A percentile compares a stretch with the other conserved stretches of the same genome.
These are phyloP conservation scores for Sebastes steindachneri DNA, from an alignment of 2,797 vertebrate genomes.

Conservation along the genomic window DNA sequence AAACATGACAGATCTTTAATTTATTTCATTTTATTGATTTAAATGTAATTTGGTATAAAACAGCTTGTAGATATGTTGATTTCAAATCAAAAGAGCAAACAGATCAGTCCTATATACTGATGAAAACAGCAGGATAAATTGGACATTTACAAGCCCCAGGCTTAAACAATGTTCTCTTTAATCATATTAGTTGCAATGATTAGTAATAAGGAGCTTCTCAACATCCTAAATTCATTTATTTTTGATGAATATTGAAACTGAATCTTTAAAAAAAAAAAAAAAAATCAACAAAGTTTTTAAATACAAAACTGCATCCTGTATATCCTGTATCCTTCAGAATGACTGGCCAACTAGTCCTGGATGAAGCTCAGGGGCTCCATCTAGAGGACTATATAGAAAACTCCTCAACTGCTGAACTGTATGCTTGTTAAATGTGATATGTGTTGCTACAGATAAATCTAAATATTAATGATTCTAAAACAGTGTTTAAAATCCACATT, in stretches of 20 bases:
- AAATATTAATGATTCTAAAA: not conserved
- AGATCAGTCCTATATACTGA: not conserved
- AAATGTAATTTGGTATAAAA: slow-evolving; percentile 45
- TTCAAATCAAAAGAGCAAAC: slow-evolving; percentile 13
- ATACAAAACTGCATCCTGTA: not conserved
- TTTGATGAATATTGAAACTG: not conserved
- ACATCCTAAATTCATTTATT: not conserved
- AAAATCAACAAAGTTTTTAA: not conserved
- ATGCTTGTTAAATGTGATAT: not conserved
- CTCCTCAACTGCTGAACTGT: not conserved
- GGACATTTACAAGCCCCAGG: slow-evolving; percentile 6
- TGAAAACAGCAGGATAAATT: not conserved
- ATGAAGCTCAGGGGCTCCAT: slow-evolving; percentile 23
- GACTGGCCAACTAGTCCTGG: not conserved
- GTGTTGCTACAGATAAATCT: not conserved
- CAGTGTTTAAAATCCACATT: slow-evolving; percentile 16
- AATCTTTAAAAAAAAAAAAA: not conserved
- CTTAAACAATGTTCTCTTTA: not conserved
- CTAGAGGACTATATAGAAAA: not conserved
- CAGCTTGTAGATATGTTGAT: slow-evolving; percentile 10
- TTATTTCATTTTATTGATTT: slow-evolving; percentile 54
- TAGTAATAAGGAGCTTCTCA: not conserved
- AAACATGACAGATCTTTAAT: not conserved
- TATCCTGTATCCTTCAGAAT: not conserved
- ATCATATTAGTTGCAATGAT: not conserved